Conservation (phyloP, 2,888 invertebrate species). For the Dilophus febrilis region DNA sequence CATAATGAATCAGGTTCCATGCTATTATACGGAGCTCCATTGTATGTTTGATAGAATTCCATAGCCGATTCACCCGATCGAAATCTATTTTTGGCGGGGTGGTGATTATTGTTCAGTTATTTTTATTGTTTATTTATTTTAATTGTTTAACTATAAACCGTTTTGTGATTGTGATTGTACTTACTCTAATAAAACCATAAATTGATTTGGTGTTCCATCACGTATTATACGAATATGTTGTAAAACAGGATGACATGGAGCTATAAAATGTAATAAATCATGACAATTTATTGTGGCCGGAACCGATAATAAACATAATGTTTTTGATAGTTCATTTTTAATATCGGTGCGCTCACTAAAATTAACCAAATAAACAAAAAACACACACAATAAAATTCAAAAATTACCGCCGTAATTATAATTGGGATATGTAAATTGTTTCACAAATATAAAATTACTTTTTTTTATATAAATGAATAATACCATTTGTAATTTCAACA, state of each 20-base stretch:
- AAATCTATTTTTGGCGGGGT: slow-evolving; percentile 41
- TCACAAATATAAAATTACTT: slow-evolving; percentile 45
- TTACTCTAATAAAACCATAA: slow-evolving; percentile 89
- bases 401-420: background rate
- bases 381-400: background rate
- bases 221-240: slow-evolving; percentile 82
- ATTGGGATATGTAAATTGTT: background rate
- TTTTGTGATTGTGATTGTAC: no score
- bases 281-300: slow-evolving; percentile 83
- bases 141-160: background rate
- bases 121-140: no score
- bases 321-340: slow-evolving; percentile 56
- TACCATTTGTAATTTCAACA: slow-evolving; percentile 91
- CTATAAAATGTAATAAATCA: slow-evolving; percentile 85
- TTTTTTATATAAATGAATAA: slow-evolving; percentile 92
- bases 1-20: slow-evolving; percentile 84
- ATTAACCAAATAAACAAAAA: slow-evolving; percentile 4
- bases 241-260: slow-evolving; percentile 79
- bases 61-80: slow-evolving; percentile 61
- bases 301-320: slow-evolving; percentile 75
- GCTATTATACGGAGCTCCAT: slow-evolving; percentile 83
- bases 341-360: slow-evolving; percentile 56
- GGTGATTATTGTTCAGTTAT: slow-evolving; percentile 3
- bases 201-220: slow-evolving; percentile 86
- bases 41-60: slow-evolving; percentile 84